Evolutionary conservation across 2,113 vertebrate genomes (phyloP).

Genomic region (Sorex fumeus): DNA sequence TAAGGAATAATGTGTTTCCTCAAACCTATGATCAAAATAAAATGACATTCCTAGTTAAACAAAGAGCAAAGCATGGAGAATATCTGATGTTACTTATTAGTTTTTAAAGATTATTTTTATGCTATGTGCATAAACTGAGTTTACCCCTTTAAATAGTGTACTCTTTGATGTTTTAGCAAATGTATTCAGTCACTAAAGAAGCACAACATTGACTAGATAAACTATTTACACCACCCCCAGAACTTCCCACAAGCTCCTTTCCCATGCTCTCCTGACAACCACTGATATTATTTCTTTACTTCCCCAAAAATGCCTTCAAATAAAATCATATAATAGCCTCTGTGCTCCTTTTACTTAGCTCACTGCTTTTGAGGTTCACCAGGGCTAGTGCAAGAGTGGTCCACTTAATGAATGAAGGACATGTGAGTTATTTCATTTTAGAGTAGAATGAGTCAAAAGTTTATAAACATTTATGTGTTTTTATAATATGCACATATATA

Average conservation of each 20-base stretch:
- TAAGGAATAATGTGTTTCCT: not conserved
- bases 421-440: conserved; percentile 2
- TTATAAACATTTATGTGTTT: not conserved
- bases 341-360: not conserved
- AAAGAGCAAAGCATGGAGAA: conserved; percentile 19
- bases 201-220: not conserved
- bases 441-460: conserved; percentile 16
- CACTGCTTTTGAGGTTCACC: not conserved
- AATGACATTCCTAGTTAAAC: not conserved
- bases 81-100: not conserved
- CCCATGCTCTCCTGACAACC: not conserved
- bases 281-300: not conserved
- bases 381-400: not conserved
- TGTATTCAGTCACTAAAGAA: not conserved
- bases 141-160: not conserved
- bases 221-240: not conserved
- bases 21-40: conserved; percentile 45
- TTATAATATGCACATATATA: not conserved
- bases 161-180: conserved; percentile 24
- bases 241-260: not conserved
- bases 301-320: not conserved
- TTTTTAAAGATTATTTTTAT: conserved; percentile 17
- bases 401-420: not conserved
- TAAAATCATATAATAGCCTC: not conserved
- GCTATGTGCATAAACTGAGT: conserved; percentile 24